phyloP scores from a whole-genome alignment of 2,797 vertebrate genomes.

The Phyllotis vaccarum region DNA sequence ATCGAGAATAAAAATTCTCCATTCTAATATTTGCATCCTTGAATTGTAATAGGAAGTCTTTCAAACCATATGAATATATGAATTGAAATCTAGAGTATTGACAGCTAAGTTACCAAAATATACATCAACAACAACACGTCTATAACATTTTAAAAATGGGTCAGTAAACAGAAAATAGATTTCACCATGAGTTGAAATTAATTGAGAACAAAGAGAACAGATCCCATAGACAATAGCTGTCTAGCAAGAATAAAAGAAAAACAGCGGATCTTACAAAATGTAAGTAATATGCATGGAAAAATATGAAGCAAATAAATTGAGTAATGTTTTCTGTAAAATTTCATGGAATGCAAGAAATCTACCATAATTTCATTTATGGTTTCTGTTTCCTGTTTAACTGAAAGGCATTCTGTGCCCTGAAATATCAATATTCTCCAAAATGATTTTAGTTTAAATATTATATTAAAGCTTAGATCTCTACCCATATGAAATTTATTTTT shows the following conservation, averaged over 20 bases:
- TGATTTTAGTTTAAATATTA: constrained; percentile 44
- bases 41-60: background rate
- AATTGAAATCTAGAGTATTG: background rate
- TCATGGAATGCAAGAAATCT: constrained; percentile 60
- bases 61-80: background rate
- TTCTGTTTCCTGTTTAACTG: constrained; percentile 66
- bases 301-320: constrained; percentile 62
- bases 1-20: background rate
- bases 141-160: background rate
- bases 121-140: background rate
- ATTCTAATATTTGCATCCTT: background rate
- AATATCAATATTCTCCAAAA: constrained; percentile 50
- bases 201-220: background rate
- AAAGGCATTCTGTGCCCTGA: constrained; percentile 12
- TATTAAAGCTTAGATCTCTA: constrained; percentile 60
- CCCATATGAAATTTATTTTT: constrained; percentile 52
- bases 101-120: background rate
- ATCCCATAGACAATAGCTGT: background rate
- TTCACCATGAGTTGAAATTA: background rate
- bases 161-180: background rate
- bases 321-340: constrained; percentile 36
- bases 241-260: constrained; percentile 37
- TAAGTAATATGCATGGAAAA: background rate
- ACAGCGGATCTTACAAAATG: constrained; percentile 26
- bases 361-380: constrained; percentile 59